Percentiles rank a stretch among this genome's conserved stretches.
phyloP scores from a whole-genome alignment of 2,797 vertebrate species.

The Acrossocheilus fasciatus region DNA sequence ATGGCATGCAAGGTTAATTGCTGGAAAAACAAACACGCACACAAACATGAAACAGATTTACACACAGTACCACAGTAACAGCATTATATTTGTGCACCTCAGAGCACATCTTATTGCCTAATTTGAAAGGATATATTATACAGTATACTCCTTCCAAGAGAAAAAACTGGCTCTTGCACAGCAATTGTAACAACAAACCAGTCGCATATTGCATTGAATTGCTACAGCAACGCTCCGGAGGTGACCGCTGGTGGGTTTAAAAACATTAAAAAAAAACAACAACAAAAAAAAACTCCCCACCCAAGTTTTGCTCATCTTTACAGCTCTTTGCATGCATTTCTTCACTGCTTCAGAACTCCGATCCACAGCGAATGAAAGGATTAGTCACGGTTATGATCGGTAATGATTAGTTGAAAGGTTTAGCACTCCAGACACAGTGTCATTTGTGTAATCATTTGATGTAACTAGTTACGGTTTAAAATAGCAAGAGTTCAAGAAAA shows the following conservation, averaged over 20 bases:
- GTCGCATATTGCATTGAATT: conserved; percentile 74
- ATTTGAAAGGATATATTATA: conserved; percentile 5
- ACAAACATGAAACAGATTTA: conserved; percentile 49
- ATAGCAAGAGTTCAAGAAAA: conserved; percentile 19
- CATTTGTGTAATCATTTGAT: not conserved
- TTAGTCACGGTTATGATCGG: conserved; percentile 23
- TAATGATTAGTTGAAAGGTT: not conserved
- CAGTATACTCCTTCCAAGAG: conserved; percentile 19
- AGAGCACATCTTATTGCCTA: conserved; percentile 31
- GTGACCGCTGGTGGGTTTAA: conserved; percentile 25
- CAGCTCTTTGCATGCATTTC: conserved; percentile 17
- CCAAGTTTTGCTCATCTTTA: conserved; percentile 1
- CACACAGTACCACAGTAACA: conserved; percentile 60
- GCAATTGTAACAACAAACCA: conserved; percentile 64
- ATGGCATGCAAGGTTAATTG: conserved; percentile 59
- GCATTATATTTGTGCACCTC: conserved; percentile 32
- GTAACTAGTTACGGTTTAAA: conserved; percentile 14
- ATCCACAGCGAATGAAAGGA: not conserved
- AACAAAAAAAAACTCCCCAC: not conserved
- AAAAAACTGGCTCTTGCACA: conserved; percentile 46
- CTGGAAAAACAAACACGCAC: conserved; percentile 55
- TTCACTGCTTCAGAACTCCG: not conserved
- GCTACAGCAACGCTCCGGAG: conserved; percentile 32
- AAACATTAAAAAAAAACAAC: not conserved
- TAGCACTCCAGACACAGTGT: not conserved